Conservation (phyloP, 2,113 vertebrate genomes). For the Pavo muticus region DNA sequence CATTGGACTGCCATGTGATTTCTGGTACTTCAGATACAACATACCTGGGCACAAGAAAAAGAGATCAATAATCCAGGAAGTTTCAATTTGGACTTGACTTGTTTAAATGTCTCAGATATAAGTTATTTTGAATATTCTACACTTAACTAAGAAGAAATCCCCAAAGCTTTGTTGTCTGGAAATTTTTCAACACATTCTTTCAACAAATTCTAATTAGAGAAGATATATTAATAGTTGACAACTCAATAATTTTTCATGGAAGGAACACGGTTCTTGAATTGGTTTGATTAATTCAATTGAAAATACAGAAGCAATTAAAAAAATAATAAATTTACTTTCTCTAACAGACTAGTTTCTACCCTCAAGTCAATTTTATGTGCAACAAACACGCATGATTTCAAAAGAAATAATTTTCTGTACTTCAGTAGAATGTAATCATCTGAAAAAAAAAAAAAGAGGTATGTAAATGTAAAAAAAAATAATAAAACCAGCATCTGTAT, state of each 20-base stretch:
- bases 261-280: neutral
- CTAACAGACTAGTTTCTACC: neutral
- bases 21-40: neutral
- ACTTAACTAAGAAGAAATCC: neutral
- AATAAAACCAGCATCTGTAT: neutral
- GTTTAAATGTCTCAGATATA: neutral
- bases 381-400: neutral
- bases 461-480: neutral
- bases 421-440: neutral
- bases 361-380: neutral
- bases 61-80: neutral
- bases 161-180: neutral
- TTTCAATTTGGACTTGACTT: neutral
- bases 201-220: neutral
- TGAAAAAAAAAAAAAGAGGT: neutral
- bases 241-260: neutral
- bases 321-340: neutral
- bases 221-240: neutral
- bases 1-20: fast-evolving
- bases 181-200: neutral
- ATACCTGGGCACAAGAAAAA: neutral
- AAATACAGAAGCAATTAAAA: neutral
- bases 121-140: neutral
- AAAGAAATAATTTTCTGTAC: neutral
- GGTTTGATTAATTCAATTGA: neutral